Evolutionary conservation across 2,113 vertebrate species (phyloP).

Genomic region (Ramphastos sulfuratus): DNA sequence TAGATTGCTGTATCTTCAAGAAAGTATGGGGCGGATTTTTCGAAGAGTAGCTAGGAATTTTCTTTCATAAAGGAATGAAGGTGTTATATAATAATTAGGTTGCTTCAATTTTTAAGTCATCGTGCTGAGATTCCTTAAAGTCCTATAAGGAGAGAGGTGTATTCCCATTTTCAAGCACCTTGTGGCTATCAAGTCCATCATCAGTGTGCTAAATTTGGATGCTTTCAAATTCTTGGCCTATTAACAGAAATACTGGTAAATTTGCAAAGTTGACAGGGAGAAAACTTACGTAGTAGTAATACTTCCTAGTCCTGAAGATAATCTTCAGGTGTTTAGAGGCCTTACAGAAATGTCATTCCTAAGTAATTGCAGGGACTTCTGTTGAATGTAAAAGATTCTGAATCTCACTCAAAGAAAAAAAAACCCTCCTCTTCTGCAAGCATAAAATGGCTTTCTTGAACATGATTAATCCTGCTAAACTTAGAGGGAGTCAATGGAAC

Average conservation of each 20-base stretch:
- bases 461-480: conserved; percentile 27
- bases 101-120: not conserved
- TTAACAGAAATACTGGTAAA: not conserved
- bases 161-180: not conserved
- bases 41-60: not conserved
- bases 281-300: not conserved
- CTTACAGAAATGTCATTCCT: not conserved
- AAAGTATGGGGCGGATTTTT: not conserved
- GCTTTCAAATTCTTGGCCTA: not conserved
- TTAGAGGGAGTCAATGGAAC: conserved; percentile 61
- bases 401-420: not conserved
- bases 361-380: not conserved
- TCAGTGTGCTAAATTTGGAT: not conserved
- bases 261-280: not conserved
- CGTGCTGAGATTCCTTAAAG: not conserved
- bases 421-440: not conserved
- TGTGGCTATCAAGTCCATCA: not conserved
- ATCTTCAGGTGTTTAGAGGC: not conserved
- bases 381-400: not conserved
- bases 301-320: not conserved
- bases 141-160: not conserved
- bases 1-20: not conserved
- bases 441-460: conserved; percentile 13
- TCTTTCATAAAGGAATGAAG: not conserved
- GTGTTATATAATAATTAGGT: not conserved